Base-by-base conservation (phyloP, 1,140 invertebrate genomes). In the Leptopilina boulardi region DNA sequence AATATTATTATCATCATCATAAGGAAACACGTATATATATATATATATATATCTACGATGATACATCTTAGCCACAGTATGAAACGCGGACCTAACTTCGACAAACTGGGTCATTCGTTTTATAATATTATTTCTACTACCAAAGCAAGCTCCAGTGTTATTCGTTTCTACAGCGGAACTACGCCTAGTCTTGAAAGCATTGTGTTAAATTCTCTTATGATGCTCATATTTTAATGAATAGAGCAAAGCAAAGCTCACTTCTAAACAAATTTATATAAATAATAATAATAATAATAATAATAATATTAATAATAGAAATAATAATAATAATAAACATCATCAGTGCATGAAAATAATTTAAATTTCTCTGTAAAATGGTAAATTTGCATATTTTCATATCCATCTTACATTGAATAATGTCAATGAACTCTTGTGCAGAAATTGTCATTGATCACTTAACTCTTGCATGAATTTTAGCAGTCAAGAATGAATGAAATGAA, bases 91-190 rank as follows among this genome's bases (percentile, higher is more conserved):
- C 59, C 23, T 77, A 77, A 85, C 79, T 80, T 81, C 73, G 44
- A 80, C 81, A 86, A 86, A 84, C 79, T 86, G 80, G 85, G 84
- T 86, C 85, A 85, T 84, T 84, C 84, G 74, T 86, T 85, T 86
- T 79, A 82, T 82, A 85, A 82, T 85, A 83, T 83, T 81, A 84
- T 82, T 80, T 79, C 74, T 76, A 80, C 77, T 80, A 81, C 82
- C 78, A 83, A n/a, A 86, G 83, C 76, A 78, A 54, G 80, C 82
- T 81, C 26, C 15, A 81, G 73, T 76, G 76, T 78, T 79, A 81
- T 82, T 83, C 81, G 82, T 78, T 83, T 77, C 54, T 54, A 34
- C 41, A 77, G 18, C 76, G 56, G 74, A 71, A 75, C 80, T 75
- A 78, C 77, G 71, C 34, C 75, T 77, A 80, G 78, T 82, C 79